Conservation (phyloP, 2,113 vertebrate species). For the Carlito syrichta region DNA sequence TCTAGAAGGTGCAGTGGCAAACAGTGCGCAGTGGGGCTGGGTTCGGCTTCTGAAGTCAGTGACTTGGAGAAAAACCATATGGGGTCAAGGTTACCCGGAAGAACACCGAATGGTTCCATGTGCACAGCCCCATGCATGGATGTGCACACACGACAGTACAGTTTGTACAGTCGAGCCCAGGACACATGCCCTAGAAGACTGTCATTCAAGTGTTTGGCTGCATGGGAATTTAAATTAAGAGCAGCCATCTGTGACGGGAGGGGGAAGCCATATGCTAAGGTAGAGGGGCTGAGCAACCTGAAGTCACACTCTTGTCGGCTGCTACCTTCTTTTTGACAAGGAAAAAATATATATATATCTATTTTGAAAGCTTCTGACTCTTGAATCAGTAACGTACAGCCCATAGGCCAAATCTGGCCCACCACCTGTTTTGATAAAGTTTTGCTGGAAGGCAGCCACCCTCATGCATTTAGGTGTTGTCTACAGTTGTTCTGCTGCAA, state of each 20-base stretch:
- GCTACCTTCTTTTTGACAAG: neutral
- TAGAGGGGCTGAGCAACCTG: neutral
- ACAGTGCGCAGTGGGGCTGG: neutral
- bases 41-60: neutral
- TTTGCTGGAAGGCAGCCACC: neutral
- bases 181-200: neutral
- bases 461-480: neutral
- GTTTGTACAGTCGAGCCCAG: too few species aligned
- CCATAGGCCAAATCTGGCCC: neutral
- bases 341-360: neutral
- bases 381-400: neutral
- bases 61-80: neutral
- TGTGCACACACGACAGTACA: rapidly evolving
- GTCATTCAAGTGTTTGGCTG: neutral
- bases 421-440: neutral
- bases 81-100: neutral
- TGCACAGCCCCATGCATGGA: neutral
- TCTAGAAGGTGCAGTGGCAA: neutral
- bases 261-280: neutral
- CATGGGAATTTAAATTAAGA: neutral
- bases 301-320: neutral
- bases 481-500: neutral
- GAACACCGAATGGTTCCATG: neutral
- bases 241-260: neutral
- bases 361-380: neutral